Percentiles rank a stretch among this genome's conserved stretches.
Conservation (phyloP, 2,113 vertebrate genomes). For the Limnothrissa miodon region DNA sequence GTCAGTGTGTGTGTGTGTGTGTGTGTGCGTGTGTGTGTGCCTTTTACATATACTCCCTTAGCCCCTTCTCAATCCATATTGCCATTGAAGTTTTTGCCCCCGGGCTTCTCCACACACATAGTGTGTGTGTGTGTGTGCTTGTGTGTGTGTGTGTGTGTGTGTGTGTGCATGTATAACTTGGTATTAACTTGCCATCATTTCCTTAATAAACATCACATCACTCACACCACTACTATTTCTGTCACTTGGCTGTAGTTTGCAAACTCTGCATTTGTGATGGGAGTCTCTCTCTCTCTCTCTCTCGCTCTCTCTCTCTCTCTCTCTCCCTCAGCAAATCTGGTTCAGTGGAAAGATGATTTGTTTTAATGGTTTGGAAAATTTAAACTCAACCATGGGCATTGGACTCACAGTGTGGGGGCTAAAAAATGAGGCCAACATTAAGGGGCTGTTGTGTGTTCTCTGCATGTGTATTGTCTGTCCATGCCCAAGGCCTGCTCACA, state of each 20-base stretch:
- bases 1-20: background rate
- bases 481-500: background rate
- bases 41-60: too few species aligned
- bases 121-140: background rate
- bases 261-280: background rate
- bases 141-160: background rate
- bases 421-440: background rate
- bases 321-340: background rate
- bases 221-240: constrained; percentile 1
- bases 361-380: constrained; percentile 7
- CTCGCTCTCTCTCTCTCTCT: background rate
- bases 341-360: constrained; percentile 5
- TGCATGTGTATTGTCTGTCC: too few species aligned
- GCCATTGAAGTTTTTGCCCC: too few species aligned
- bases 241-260: constrained; percentile 4
- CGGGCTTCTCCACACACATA: too few species aligned
- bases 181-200: too few species aligned
- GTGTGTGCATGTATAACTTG: background rate
- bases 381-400: background rate
- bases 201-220: background rate
- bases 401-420: background rate
- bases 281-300: background rate
- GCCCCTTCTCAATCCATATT: background rate
- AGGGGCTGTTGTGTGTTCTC: background rate
- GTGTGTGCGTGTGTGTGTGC: background rate